A percentile compares a stretch with the other conserved stretches of the same genome.
These are phyloP conservation scores for Zophobas atratus DNA, from an alignment of 1,140 invertebrate genomes.

Conservation along the genomic window DNA sequence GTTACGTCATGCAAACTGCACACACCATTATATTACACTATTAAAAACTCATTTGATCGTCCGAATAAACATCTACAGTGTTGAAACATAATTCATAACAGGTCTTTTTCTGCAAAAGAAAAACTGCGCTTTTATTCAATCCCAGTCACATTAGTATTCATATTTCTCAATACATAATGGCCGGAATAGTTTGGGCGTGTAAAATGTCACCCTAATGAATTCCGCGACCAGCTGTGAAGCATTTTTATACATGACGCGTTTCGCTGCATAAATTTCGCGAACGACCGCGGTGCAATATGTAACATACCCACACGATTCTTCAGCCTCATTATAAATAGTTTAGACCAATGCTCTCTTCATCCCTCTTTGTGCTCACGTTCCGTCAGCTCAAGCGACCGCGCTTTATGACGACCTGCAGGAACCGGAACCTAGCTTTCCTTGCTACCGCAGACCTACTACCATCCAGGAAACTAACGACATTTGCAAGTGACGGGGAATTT, in stretches of 20 bases:
- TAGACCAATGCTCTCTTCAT: not conserved
- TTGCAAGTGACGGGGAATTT: too few species aligned
- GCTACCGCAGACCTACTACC: too few species aligned
- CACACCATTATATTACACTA: slow-evolving; percentile 15
- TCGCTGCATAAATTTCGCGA: slow-evolving; percentile 56
- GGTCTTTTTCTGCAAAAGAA: slow-evolving; percentile 28
- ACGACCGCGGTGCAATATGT: slow-evolving; percentile 37
- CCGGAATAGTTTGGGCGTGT: slow-evolving; percentile 59
- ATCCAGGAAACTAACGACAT: too few species aligned
- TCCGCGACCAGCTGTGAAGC: slow-evolving; percentile 60
- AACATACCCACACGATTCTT: slow-evolving; percentile 40
- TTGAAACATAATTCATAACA: slow-evolving; percentile 39
- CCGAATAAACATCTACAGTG: slow-evolving; percentile 25
- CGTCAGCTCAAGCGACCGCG: not conserved
- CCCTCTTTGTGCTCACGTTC: not conserved
- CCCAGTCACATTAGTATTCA: slow-evolving; percentile 54
- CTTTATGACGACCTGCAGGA: not conserved
- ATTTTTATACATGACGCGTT: slow-evolving; percentile 58
- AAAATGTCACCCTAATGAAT: slow-evolving; percentile 62
- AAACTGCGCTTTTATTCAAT: slow-evolving; percentile 46
- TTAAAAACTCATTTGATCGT: slow-evolving; percentile 39
- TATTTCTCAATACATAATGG: slow-evolving; percentile 56
- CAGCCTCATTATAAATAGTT: slow-evolving; percentile 21
- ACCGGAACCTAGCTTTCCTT: too few species aligned
- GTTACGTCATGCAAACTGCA: slow-evolving; percentile 29